A percentile compares a stretch with the other conserved stretches of the same genome.
phyloP scores from a whole-genome alignment of 2,797 vertebrate species.

The Hipposideros larvatus region DNA sequence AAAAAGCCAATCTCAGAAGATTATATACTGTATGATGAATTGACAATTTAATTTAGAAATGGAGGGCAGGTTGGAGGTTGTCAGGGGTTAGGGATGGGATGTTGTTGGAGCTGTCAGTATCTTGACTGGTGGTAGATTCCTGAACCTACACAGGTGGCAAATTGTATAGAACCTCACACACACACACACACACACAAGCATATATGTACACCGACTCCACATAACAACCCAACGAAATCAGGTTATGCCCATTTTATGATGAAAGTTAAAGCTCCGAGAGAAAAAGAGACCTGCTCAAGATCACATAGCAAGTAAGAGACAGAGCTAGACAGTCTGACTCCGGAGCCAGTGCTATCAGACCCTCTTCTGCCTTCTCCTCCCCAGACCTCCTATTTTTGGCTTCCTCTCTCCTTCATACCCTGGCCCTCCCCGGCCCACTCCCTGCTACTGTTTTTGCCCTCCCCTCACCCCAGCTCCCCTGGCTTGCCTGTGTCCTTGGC shows the following conservation, averaged over 20 bases:
- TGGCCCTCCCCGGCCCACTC: background rate
- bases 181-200: too few species aligned
- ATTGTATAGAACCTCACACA: background rate
- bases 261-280: background rate
- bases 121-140: background rate
- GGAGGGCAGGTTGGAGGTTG: background rate
- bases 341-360: background rate
- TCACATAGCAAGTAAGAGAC: background rate
- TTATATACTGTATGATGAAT: background rate
- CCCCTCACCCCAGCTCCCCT: too few species aligned
- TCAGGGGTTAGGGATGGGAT: background rate
- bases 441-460: background rate
- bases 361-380: constrained; percentile 6
- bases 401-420: background rate
- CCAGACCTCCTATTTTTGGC: background rate
- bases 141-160: background rate
- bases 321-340: background rate
- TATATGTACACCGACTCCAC: background rate
- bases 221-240: background rate
- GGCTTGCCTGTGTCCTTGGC: background rate
- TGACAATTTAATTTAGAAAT: constrained; percentile 26
- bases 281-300: background rate
- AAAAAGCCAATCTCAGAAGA: constrained; percentile 43
- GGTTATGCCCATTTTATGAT: background rate
- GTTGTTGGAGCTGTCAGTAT: background rate